Evolutionary conservation across 1,140 invertebrate genomes (phyloP).

Genomic region (Galleria mellonella): DNA sequence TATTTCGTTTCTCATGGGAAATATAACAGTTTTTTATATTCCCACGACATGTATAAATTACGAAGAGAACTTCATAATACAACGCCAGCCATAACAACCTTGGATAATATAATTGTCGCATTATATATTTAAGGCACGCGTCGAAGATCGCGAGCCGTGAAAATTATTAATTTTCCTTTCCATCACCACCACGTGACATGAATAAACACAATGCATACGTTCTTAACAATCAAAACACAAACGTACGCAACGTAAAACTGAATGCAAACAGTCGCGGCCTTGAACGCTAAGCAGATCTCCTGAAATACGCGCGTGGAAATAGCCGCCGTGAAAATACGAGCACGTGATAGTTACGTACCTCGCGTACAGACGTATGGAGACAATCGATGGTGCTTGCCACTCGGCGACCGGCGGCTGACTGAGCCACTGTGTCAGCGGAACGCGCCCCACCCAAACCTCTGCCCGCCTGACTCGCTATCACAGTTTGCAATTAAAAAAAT

Average conservation of each 20-base stretch:
- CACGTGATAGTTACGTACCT: conserved; percentile 67
- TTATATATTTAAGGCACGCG: conserved; percentile 41
- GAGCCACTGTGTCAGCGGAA: conserved; percentile 67
- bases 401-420: conserved; percentile 62
- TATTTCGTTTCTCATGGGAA: too few species aligned
- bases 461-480: conserved; percentile 50
- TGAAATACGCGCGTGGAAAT: conserved; percentile 66
- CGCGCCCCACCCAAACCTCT: conserved; percentile 58
- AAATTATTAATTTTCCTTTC: conserved; percentile 47
- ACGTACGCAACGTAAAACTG: conserved; percentile 40
- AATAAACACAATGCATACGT: conserved; percentile 21
- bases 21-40: too few species aligned
- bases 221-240: conserved; percentile 40
- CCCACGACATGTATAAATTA: too few species aligned
- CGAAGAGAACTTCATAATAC: conserved; percentile 1
- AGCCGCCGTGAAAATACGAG: conserved; percentile 61
- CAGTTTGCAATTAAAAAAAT: conserved; percentile 47
- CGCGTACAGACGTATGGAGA: conserved; percentile 51
- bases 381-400: conserved; percentile 66
- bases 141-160: conserved; percentile 40
- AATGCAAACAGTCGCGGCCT: conserved; percentile 65
- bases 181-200: conserved; percentile 20
- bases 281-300: conserved; percentile 65
- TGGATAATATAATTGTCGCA: conserved; percentile 31
- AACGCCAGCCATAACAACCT: conserved; percentile 14